Evolutionary conservation across 1,140 invertebrate genomes (phyloP).

Genomic region (Dufourea novaeangliae): DNA sequence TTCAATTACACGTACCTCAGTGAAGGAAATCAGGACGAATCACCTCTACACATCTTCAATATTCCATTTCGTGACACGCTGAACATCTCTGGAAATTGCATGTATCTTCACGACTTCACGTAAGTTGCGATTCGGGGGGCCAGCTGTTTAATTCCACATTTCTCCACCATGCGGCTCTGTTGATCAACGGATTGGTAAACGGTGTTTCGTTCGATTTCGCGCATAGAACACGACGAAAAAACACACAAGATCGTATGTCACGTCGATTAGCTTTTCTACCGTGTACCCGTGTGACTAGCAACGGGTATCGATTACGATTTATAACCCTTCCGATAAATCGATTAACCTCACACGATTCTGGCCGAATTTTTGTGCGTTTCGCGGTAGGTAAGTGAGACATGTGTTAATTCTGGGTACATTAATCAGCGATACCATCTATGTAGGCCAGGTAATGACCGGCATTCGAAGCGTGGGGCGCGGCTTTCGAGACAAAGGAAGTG

Average conservation of each 20-base stretch:
- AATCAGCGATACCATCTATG: conserved; percentile 67
- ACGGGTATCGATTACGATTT: conserved; percentile 35
- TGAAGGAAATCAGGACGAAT: not conserved
- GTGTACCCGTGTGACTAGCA: not conserved
- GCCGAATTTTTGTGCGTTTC: conserved; percentile 20
- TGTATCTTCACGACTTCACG: no score
- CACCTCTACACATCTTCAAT: not conserved
- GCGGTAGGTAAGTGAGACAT: conserved; percentile 33
- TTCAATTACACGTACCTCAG: not conserved
- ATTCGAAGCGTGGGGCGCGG: conserved; percentile 65
- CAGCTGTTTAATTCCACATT: not conserved
- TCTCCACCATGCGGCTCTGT: not conserved
- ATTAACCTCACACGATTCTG: conserved; percentile 35
- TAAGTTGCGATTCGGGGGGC: no score
- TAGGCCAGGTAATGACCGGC: conserved; percentile 69
- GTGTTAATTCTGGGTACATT: conserved; percentile 63
- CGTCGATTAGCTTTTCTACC: not conserved
- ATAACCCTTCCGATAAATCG: conserved; percentile 19
- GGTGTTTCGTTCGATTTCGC: not conserved
- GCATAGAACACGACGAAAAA: not conserved
- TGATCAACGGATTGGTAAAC: not conserved
- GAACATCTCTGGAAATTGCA: no score
- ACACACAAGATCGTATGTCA: not conserved
- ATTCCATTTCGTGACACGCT: not conserved
- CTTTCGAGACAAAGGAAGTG: conserved; percentile 66